Percentiles rank a stretch among this genome's conserved stretches.
Evolutionary conservation across 2,888 invertebrate genomes (phyloP).

Genomic region (Coelogynopora nodosa): DNA sequence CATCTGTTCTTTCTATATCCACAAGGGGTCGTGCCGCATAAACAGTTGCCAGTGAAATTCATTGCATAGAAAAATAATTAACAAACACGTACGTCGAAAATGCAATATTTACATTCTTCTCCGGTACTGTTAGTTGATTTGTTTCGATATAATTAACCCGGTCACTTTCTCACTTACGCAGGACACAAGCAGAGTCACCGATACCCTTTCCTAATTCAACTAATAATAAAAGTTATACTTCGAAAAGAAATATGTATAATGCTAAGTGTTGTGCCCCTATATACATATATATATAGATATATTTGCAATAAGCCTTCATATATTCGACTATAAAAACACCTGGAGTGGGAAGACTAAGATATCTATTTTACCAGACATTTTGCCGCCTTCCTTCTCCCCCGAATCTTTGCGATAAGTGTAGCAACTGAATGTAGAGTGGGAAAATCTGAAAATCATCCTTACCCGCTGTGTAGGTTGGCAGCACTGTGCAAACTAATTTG

Average conservation of each 20-base stretch:
- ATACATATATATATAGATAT: not conserved
- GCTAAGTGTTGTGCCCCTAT: not conserved
- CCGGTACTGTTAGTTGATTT: not conserved
- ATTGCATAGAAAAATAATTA: slow-evolving; percentile 31
- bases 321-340: not conserved
- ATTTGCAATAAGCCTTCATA: not conserved
- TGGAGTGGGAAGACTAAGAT: too few relatives aligned
- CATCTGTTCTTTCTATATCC: slow-evolving; percentile 18
- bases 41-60: not conserved
- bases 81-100: not conserved
- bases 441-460: too few relatives aligned
- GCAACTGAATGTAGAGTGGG: not conserved
- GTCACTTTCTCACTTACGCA: too few relatives aligned
- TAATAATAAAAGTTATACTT: not conserved
- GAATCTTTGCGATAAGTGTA: too few relatives aligned
- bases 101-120: not conserved
- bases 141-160: not conserved
- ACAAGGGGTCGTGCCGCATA: slow-evolving; percentile 6
- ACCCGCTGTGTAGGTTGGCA: not conserved
- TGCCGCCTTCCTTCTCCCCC: too few relatives aligned
- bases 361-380: not conserved
- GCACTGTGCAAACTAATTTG: slow-evolving; percentile 6
- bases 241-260: not conserved
- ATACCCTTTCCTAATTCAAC: not conserved
- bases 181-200: not conserved